Evolutionary conservation across 2,113 vertebrate genomes (phyloP).

Genomic region (Pelodiscus sinensis): DNA sequence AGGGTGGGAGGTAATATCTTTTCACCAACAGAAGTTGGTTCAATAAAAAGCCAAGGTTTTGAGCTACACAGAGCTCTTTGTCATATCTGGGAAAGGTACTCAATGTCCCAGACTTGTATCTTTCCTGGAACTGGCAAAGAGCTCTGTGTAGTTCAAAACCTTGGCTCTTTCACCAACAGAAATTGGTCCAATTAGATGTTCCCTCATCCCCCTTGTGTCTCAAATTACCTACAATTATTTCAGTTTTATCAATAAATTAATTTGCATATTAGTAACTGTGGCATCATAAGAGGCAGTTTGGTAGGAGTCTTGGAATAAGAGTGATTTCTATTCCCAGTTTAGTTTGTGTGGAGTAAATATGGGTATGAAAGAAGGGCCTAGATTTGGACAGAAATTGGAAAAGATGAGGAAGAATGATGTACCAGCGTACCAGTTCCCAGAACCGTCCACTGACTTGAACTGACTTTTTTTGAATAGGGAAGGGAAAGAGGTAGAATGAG

Average conservation of each 20-base stretch:
- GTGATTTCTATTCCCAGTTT: background rate
- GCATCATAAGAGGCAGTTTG: background rate
- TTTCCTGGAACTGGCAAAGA: too few relatives aligned
- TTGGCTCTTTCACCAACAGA: too few relatives aligned
- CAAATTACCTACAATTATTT: too few relatives aligned
- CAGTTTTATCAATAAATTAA: background rate
- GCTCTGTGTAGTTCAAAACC: too few relatives aligned
- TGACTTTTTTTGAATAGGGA: background rate
- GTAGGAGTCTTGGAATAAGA: background rate
- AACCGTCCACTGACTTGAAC: background rate
- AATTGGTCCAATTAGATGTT: too few relatives aligned
- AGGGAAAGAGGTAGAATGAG: background rate
- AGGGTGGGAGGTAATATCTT: too few relatives aligned
- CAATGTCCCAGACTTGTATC: too few relatives aligned
- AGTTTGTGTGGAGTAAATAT: background rate
- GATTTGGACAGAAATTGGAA: background rate
- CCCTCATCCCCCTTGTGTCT: too few relatives aligned
- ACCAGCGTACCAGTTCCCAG: accelerated
- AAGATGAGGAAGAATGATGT: background rate
- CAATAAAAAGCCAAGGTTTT: too few relatives aligned
- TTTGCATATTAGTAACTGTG: background rate
- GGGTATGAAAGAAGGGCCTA: background rate
- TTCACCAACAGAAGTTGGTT: too few relatives aligned
- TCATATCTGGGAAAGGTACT: too few relatives aligned
- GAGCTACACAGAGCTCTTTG: too few relatives aligned